Conservation (phyloP, 2,113 vertebrate species). For the Balaeniceps rex region DNA sequence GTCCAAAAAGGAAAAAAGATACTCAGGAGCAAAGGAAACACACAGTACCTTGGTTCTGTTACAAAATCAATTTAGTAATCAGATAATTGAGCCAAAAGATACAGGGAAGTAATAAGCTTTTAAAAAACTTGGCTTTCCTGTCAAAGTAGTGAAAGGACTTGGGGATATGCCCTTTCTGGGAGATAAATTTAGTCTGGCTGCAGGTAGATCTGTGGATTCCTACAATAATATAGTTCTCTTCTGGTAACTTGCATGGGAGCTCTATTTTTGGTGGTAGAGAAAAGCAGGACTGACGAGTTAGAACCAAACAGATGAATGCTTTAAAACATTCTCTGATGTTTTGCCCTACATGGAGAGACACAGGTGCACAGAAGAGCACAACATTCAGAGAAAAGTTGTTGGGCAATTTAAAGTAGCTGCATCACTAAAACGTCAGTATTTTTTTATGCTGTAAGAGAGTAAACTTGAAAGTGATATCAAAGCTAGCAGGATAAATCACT, state of each 20-base stretch:
- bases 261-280: background rate
- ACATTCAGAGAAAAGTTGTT: background rate
- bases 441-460: background rate
- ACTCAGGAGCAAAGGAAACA: background rate
- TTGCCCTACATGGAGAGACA: background rate
- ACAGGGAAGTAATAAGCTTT: background rate
- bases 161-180: background rate
- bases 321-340: background rate
- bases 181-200: background rate
- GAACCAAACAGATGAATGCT: background rate
- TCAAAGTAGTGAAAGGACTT: background rate
- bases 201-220: background rate
- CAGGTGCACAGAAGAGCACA: background rate
- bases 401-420: background rate
- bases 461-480: background rate
- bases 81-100: background rate
- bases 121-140: background rate
- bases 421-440: background rate
- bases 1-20: background rate
- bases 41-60: background rate
- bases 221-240: background rate
- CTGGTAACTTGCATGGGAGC: background rate
- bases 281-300: background rate
- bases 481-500: background rate
- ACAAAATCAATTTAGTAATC: slow-evolving; percentile 34